A percentile compares a stretch with the other conserved stretches of the same genome.
These are phyloP conservation scores for Pantelozetes paolii DNA, from an alignment of 2,888 invertebrate genomes.

Conservation along the genomic window DNA sequence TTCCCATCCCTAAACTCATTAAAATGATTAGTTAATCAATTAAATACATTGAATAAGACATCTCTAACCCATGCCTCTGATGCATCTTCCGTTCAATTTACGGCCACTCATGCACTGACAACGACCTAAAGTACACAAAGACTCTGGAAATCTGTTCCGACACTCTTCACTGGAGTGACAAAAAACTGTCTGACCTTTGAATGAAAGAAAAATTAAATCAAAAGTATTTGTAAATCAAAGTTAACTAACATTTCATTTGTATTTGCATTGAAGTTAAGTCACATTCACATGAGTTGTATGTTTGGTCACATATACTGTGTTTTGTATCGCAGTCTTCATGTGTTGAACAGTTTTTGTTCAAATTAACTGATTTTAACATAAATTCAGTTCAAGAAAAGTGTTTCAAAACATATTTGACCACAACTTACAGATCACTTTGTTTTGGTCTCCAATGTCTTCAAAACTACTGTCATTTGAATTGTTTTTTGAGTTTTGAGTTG, in stretches of 20 bases:
- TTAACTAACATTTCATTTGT: conserved; percentile 29
- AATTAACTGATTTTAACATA: background rate
- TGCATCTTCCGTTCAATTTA: conserved; percentile 38
- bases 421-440: background rate
- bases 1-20: background rate
- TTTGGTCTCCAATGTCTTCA: background rate
- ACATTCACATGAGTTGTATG: conserved; percentile 40
- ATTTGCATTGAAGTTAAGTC: conserved; percentile 36
- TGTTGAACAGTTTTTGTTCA: conserved; percentile 33
- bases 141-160: conserved; percentile 6
- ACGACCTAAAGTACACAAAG: conserved; percentile 30
- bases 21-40: background rate
- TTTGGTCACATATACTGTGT: conserved; percentile 29
- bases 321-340: conserved; percentile 37
- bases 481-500: background rate
- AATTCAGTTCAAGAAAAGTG: background rate
- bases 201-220: background rate
- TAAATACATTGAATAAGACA: background rate
- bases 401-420: background rate
- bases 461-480: background rate
- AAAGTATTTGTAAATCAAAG: background rate
- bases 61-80: conserved; percentile 16
- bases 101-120: conserved; percentile 36
- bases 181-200: conserved; percentile 17
- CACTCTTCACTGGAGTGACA: conserved; percentile 37